These are phyloP conservation scores for Lathronympha strigana DNA, from an alignment of 2,888 invertebrate genomes.

Conservation along the genomic window DNA sequence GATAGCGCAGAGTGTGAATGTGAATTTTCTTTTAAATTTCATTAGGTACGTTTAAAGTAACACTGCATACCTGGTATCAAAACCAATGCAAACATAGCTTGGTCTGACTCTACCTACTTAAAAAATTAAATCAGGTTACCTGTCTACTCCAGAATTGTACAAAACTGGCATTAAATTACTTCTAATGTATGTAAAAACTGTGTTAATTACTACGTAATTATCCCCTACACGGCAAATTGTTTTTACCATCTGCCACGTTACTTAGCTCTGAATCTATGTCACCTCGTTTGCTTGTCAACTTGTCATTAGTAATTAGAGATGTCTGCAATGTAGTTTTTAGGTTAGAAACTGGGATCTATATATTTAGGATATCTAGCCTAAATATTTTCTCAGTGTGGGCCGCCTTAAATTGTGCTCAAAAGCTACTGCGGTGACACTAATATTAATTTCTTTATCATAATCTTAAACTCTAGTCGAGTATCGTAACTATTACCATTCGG, in stretches of 20 bases:
- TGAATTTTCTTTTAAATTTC: too few species aligned
- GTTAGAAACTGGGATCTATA: neutral
- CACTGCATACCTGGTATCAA: too few species aligned
- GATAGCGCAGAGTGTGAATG: too few species aligned
- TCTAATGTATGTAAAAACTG: conserved; percentile 21
- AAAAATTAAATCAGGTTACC: conserved; percentile 2
- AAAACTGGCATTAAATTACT: conserved; percentile 2
- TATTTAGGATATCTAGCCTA: neutral
- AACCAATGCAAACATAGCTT: too few species aligned
- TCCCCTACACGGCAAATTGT: conserved; percentile 33
- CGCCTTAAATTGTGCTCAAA: neutral
- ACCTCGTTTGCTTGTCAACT: conserved; percentile 28
- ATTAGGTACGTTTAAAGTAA: too few species aligned
- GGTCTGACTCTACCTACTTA: neutral
- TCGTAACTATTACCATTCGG: too few species aligned
- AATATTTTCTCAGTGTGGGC: conserved; percentile 12
- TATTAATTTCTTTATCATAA: too few species aligned
- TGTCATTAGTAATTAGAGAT: conserved; percentile 30
- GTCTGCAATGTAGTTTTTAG: neutral
- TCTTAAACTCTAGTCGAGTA: too few species aligned
- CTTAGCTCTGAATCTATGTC: conserved; percentile 31
- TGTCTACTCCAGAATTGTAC: conserved; percentile 4
- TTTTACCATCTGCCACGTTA: conserved; percentile 36
- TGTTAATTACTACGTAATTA: conserved; percentile 38
- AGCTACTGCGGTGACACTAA: too few species aligned